Conservation (phyloP, 1,140 invertebrate genomes). For the Radopholus similis region DNA sequence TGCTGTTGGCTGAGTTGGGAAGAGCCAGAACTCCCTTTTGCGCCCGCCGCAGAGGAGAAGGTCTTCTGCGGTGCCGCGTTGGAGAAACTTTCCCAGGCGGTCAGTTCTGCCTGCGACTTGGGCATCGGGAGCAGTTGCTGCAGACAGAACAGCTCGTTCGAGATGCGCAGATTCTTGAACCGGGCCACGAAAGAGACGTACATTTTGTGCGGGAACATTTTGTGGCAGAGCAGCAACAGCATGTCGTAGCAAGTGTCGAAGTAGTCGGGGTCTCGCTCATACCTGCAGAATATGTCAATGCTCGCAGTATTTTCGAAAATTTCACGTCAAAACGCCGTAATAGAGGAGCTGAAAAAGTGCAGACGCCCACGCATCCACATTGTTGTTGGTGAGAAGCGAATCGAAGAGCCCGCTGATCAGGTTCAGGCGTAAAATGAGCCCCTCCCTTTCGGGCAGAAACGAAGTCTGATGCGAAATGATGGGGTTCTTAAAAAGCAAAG, state of each 20-base stretch:
- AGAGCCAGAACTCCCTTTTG: background rate
- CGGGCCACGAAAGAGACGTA: conserved; percentile 37
- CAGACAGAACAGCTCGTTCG: conserved; percentile 34
- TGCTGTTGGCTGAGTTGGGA: conserved; percentile 8
- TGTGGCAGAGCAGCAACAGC: conserved; percentile 42
- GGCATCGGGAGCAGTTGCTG: conserved; percentile 34
- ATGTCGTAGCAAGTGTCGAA: conserved; percentile 51
- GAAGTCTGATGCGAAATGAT: conserved; percentile 25
- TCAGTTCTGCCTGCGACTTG: conserved; percentile 31
- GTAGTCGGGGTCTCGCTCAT: conserved; percentile 24
- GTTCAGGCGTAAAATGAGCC: conserved; percentile 38
- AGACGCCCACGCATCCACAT: conserved; percentile 37
- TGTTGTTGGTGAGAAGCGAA: conserved; percentile 28
- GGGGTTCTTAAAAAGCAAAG: conserved; percentile 18
- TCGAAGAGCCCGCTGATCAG: conserved; percentile 52
- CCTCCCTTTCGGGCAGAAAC: conserved; percentile 42
- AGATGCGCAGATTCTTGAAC: conserved; percentile 39
- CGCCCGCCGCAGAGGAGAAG: background rate
- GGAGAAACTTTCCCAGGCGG: conserved; percentile 42
- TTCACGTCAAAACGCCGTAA: conserved; percentile 40
- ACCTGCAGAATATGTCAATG: conserved; percentile 7
- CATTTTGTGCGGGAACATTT: conserved; percentile 17
- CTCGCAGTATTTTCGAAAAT: background rate
- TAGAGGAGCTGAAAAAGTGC: conserved; percentile 44
- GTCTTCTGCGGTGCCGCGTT: conserved; percentile 28